Conservation (phyloP, 2,113 vertebrate genomes). For the Cnemophilus loriae region DNA sequence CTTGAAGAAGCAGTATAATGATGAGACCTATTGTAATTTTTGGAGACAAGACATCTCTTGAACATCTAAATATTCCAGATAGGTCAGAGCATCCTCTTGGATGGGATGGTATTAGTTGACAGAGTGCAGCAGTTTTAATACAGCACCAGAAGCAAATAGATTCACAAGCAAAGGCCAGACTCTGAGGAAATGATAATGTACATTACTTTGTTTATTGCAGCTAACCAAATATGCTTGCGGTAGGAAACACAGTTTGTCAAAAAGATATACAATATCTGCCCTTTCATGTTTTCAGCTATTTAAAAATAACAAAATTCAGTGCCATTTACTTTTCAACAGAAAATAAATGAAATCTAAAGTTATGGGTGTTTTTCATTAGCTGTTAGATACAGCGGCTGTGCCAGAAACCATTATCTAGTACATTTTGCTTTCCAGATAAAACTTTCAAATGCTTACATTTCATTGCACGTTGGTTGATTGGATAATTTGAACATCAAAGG, state of each 20-base stretch:
- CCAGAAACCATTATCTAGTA: slow-evolving; percentile 74
- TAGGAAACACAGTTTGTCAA: background rate
- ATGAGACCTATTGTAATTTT: background rate
- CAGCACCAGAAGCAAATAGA: background rate
- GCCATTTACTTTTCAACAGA: slow-evolving; percentile 37
- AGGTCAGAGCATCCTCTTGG: background rate
- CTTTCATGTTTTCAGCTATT: slow-evolving; percentile 21
- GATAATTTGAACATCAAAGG: slow-evolving; percentile 92
- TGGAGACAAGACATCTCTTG: background rate
- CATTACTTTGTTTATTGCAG: slow-evolving; percentile 34
- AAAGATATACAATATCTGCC: background rate
- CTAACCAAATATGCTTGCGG: background rate
- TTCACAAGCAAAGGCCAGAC: background rate
- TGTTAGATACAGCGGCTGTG: slow-evolving; percentile 54
- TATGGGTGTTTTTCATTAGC: slow-evolving; percentile 72
- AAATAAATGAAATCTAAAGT: slow-evolving; percentile 67
- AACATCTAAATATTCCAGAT: background rate
- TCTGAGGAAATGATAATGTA: background rate
- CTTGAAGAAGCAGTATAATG: background rate
- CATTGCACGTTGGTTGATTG: slow-evolving; percentile 76
- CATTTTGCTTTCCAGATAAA: slow-evolving; percentile 73
- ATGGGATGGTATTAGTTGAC: background rate
- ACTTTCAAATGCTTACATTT: slow-evolving; percentile 76
- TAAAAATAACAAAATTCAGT: slow-evolving; percentile 12
- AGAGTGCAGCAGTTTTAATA: background rate